phyloP scores from a whole-genome alignment of 2,888 invertebrate genomes.

The Caenorhabditis sp. region DNA sequence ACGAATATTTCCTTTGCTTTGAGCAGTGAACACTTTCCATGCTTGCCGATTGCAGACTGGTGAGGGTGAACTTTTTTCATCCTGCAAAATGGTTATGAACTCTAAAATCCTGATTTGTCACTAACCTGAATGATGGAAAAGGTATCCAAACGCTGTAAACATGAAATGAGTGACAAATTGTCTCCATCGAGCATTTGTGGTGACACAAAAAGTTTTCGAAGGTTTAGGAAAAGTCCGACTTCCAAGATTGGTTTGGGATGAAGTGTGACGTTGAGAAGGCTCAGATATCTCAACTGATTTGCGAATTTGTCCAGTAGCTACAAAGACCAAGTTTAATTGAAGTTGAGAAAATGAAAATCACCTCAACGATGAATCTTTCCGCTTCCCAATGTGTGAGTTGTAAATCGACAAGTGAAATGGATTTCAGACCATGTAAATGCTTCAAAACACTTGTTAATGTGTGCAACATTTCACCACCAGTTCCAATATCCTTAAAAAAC shows the following conservation, averaged over 20 bases:
- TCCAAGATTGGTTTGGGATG: conserved; percentile 79
- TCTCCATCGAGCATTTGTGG: conserved; percentile 77
- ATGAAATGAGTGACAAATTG: conserved; percentile 48
- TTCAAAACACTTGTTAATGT: conserved; percentile 76
- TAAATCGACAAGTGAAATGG: conserved; percentile 80
- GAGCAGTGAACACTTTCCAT: conserved; percentile 75
- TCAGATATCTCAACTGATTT: conserved; percentile 77
- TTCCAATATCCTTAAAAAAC: conserved; percentile 75
- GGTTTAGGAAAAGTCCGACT: conserved; percentile 80
- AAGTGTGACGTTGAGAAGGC: conserved; percentile 81
- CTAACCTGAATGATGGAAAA: conserved; percentile 76
- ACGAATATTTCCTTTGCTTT: conserved; percentile 76
- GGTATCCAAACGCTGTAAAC: conserved; percentile 75
- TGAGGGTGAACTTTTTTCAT: conserved; percentile 72
- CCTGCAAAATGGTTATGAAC: no score
- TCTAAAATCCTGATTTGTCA: not conserved
- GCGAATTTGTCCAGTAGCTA: conserved; percentile 76
- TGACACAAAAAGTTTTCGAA: conserved; percentile 76
- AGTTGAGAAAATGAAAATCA: conserved; percentile 4
- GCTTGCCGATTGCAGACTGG: conserved; percentile 69
- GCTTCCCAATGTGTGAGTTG: conserved; percentile 80
- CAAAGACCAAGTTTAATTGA: not conserved
- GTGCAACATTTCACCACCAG: conserved; percentile 76
- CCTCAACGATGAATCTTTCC: conserved; percentile 79
- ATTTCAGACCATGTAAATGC: conserved; percentile 77